phyloP scores from a whole-genome alignment of 2,888 invertebrate genomes.

The Tolmerus cingulatus region DNA sequence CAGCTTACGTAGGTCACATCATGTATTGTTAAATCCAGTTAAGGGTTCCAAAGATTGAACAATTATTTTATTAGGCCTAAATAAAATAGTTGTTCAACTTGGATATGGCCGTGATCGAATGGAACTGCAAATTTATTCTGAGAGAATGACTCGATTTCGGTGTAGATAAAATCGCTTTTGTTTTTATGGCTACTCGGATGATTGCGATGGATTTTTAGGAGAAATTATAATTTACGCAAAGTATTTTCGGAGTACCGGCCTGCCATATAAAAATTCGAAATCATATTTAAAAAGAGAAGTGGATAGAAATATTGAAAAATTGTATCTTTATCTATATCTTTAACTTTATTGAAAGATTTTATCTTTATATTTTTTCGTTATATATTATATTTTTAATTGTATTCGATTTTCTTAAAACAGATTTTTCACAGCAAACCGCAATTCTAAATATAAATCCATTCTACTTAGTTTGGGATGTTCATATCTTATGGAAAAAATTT shows the following conservation, averaged over 20 bases:
- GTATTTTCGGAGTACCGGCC: background rate
- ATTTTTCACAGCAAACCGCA: too few relatives aligned
- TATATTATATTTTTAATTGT: too few relatives aligned
- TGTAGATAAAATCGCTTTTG: background rate
- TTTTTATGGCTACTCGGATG: background rate
- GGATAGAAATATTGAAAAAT: too few relatives aligned
- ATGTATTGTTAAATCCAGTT: background rate
- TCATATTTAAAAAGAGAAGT: too few relatives aligned
- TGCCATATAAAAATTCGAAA: background rate
- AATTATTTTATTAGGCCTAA: background rate
- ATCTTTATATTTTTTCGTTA: too few relatives aligned
- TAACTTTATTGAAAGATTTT: too few relatives aligned
- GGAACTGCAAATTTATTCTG: background rate
- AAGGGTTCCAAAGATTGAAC: background rate
- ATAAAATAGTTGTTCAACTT: background rate
- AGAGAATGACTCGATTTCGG: background rate
- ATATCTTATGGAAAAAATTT: too few relatives aligned
- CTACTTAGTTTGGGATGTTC: too few relatives aligned
- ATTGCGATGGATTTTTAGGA: background rate
- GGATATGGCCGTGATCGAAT: too few relatives aligned
- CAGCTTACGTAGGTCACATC: background rate
- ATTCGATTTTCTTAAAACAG: too few relatives aligned
- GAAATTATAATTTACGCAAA: background rate
- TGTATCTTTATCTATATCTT: too few relatives aligned
- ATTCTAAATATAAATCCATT: too few relatives aligned